These are phyloP conservation scores for Indri indri DNA, from an alignment of 2,113 vertebrate genomes.

Conservation along the genomic window DNA sequence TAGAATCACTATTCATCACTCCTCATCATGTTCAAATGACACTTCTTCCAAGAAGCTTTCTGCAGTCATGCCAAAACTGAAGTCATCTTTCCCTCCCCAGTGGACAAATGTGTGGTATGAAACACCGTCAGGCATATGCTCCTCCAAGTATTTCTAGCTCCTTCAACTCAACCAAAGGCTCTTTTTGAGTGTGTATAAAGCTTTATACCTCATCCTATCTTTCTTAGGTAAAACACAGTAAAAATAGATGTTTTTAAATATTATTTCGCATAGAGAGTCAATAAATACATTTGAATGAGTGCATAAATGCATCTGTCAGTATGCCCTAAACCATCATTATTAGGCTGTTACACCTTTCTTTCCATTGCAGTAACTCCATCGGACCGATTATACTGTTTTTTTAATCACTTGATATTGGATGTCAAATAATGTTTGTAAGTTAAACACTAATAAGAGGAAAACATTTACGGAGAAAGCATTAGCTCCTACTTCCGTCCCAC, in stretches of 20 bases:
- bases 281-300: background rate
- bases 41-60: background rate
- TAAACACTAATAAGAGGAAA: background rate
- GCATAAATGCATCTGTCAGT: background rate
- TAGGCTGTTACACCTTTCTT: background rate
- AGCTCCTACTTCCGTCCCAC: background rate
- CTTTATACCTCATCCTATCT: background rate
- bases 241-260: background rate
- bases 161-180: background rate
- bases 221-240: background rate
- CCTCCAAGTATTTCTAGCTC: background rate
- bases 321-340: background rate
- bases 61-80: background rate
- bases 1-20: background rate
- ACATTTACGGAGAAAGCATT: background rate
- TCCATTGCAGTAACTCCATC: background rate
- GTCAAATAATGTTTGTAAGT: constrained; percentile 20
- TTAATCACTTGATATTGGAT: background rate
- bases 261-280: background rate
- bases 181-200: background rate
- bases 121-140: background rate
- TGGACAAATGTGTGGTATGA: background rate
- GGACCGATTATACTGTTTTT: background rate
- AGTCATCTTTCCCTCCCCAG: background rate
- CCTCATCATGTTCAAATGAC: background rate